Evolutionary conservation across 2,888 invertebrate genomes (phyloP), one percentile per base, ranked within the genome.

Genomic region (Drosophila ustulata): DNA sequence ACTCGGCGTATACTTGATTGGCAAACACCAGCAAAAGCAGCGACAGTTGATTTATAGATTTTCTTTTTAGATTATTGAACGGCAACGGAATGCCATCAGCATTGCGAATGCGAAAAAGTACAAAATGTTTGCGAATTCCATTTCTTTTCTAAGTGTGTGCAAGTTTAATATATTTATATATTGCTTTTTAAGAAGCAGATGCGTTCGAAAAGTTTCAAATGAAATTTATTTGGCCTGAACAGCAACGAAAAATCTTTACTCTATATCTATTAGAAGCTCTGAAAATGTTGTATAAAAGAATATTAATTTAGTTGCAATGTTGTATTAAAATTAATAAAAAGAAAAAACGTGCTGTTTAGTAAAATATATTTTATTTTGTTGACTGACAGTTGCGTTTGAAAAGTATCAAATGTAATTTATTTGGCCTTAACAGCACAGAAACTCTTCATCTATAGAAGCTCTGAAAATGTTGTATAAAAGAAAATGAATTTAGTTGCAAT

Each of bases 1-100:
- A 46, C 34, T 56, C 37, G 11, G 34, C 34, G 34, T 13, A 39
- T 47, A 41, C 63, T 57, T 63, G 63, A 55, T 49, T 55, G 39
- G 46, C 55, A 32, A 46, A 13, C 18, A 23, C 47, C 32, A 46
- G 30, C 30, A 30, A 18, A 8, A 18, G 23, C 13, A 55, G 49
- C 47, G 32, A 55, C 55, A 45, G 32, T 46, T 46, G 56, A 46
- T n/a, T 55, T 55, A 47, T 18, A 34, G 9, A 46, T 57, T 57
- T 34, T 34, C 34, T 57, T 46, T 46, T 43, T n/a, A 25, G 46
- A 57, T 34, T 46, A 25, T 47, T 23, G 32, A 13, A 46, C 30
- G 41, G 13, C n/a, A 45, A 32, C 30, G 32, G 4, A 43, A 53
- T 23, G 1, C 23, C 23, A 30, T 18, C 7, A 9, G 39, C 28